phyloP scores from a whole-genome alignment of 2,888 invertebrate genomes.

The Acrobasis consociella region DNA sequence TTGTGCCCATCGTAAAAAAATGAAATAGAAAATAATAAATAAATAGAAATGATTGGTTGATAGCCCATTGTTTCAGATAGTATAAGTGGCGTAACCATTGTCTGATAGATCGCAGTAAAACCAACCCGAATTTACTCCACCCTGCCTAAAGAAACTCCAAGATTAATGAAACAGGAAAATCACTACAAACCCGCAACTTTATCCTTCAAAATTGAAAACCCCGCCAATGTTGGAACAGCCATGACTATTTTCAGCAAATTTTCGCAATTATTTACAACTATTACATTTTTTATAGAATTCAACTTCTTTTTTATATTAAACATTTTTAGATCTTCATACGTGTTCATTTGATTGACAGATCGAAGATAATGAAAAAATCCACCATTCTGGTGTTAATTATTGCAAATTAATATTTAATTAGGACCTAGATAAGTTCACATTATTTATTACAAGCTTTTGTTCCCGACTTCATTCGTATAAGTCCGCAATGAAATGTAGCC shows the following conservation, averaged over 20 bases:
- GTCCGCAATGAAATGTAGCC: too few species aligned
- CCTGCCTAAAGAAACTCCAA: too few species aligned
- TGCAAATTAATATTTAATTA: slow-evolving; percentile 2
- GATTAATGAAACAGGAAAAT: slow-evolving; percentile 30
- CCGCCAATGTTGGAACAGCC: slow-evolving; percentile 48
- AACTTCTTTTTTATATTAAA: slow-evolving; percentile 5
- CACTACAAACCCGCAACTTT: slow-evolving; percentile 37
- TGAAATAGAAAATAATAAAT: too few species aligned
- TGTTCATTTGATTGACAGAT: background rate
- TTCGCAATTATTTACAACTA: slow-evolving; percentile 47
- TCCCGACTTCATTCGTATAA: background rate
- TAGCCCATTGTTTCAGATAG: too few species aligned
- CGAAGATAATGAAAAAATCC: background rate
- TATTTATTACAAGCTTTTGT: background rate
- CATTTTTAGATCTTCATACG: background rate
- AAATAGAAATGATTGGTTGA: too few species aligned
- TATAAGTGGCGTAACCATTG: too few species aligned
- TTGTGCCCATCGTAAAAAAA: too few species aligned
- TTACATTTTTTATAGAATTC: slow-evolving; percentile 20
- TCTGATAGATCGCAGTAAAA: too few species aligned
- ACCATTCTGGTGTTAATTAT: background rate
- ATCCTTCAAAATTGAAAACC: slow-evolving; percentile 50
- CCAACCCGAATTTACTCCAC: too few species aligned
- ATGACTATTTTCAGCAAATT: slow-evolving; percentile 56
- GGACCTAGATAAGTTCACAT: background rate